These are phyloP conservation scores for Montipora capricornis DNA, from an alignment of 64 coral and sea anemone species.

Conservation along the genomic window DNA sequence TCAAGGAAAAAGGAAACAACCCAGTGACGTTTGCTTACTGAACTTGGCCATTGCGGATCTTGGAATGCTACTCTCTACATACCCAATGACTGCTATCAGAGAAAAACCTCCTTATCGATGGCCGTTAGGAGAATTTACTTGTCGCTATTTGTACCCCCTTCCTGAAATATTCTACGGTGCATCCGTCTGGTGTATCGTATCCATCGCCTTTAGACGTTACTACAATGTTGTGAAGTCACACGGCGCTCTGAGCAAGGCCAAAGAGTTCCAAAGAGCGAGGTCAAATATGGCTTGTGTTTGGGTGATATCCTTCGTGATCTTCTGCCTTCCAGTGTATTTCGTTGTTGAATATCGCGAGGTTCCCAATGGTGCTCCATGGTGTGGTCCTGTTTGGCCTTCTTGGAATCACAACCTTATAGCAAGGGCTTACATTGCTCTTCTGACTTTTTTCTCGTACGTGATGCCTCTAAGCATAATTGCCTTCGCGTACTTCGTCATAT, in stretches of 20 bases:
- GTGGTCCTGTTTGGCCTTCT: not conserved
- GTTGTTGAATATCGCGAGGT: slow-evolving; percentile 28
- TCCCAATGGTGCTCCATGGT: not conserved
- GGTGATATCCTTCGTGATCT: slow-evolving; percentile 31
- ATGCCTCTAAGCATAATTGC: slow-evolving; percentile 7
- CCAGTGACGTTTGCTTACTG: slow-evolving; percentile 35
- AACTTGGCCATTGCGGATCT: slow-evolving; percentile 67
- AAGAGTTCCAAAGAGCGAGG: not conserved
- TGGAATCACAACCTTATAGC: not conserved
- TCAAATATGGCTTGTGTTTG: slow-evolving; percentile 4
- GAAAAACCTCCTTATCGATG: slow-evolving; percentile 21
- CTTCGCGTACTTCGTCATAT: slow-evolving; percentile 30
- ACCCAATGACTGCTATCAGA: slow-evolving; percentile 46
- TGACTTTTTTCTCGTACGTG: slow-evolving; percentile 15
- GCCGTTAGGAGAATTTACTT: slow-evolving; percentile 64
- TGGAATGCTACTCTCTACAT: slow-evolving; percentile 38
- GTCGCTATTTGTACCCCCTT: slow-evolving; percentile 56
- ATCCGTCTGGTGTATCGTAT: slow-evolving; percentile 58
- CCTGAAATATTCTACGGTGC: slow-evolving; percentile 67
- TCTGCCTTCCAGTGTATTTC: slow-evolving; percentile 47
- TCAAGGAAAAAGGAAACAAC: slow-evolving; percentile 1
- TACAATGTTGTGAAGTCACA: not conserved
- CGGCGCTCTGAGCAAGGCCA: not conserved
- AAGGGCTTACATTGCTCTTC: not conserved
- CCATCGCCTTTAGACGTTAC: slow-evolving; percentile 63